Percentiles rank a stretch among this genome's conserved stretches.
phyloP scores from a whole-genome alignment of 2,113 vertebrate species.

The Potamarius usumacintae region DNA sequence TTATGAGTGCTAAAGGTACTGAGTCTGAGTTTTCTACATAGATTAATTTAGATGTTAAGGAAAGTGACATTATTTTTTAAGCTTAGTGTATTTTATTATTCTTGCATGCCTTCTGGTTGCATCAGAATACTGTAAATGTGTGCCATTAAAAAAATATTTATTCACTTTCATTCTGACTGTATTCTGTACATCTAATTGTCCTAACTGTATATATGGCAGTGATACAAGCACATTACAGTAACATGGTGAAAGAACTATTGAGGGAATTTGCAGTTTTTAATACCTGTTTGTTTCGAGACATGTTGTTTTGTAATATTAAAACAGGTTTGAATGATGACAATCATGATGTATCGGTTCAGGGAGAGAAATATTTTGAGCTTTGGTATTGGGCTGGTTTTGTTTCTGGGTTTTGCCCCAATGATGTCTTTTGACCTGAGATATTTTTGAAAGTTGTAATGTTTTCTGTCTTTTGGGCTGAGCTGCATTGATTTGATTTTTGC shows the following conservation, averaged over 20 bases:
- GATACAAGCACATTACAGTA: neutral
- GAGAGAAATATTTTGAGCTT: neutral
- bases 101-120: neutral
- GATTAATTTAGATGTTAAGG: too few relatives aligned
- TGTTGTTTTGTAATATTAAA: neutral
- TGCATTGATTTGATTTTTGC: neutral
- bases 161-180: neutral
- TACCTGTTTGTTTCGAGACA: neutral
- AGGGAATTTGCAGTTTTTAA: neutral
- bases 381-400: neutral
- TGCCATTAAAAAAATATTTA: neutral
- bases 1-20: neutral
- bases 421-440: neutral
- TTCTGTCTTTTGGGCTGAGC: neutral
- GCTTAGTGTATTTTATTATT: too few relatives aligned
- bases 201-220: neutral
- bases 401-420: neutral
- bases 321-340: neutral
- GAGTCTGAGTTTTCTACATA: too few relatives aligned
- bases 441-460: neutral
- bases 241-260: neutral
- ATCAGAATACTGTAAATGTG: neutral
- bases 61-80: neutral
- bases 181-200: neutral
- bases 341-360: neutral